These are phyloP conservation scores for Itoplectis maculator DNA, from an alignment of 2,888 invertebrate species.

Conservation along the genomic window DNA sequence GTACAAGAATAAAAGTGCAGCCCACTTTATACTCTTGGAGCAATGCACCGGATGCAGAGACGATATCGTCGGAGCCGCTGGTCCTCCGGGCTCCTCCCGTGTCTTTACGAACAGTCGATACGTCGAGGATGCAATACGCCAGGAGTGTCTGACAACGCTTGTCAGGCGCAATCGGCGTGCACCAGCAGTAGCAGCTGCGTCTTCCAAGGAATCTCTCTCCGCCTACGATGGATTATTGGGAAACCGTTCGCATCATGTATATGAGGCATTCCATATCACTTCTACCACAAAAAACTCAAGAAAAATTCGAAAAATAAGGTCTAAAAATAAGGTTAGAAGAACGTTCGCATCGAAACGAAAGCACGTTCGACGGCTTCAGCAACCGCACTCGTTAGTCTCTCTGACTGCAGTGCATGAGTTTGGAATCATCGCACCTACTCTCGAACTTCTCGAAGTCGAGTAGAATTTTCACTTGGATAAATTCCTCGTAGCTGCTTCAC, in stretches of 20 bases:
- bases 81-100: slow-evolving; percentile 48
- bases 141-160: slow-evolving; percentile 61
- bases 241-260: slow-evolving; percentile 47
- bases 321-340: neutral
- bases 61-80: slow-evolving; percentile 48
- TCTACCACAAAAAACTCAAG: too few relatives aligned
- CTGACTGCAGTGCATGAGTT: neutral
- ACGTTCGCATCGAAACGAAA: neutral
- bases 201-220: slow-evolving; percentile 58
- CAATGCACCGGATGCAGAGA: slow-evolving; percentile 54
- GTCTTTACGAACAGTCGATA: slow-evolving; percentile 47
- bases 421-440: neutral
- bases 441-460: slow-evolving; percentile 25
- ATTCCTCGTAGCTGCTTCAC: slow-evolving; percentile 14
- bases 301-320: too few relatives aligned
- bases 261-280: too few relatives aligned
- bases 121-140: slow-evolving; percentile 40
- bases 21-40: slow-evolving; percentile 44
- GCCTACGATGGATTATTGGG: slow-evolving; percentile 65
- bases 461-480: slow-evolving; percentile 40
- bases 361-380: neutral
- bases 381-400: neutral
- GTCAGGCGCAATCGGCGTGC: slow-evolving; percentile 63
- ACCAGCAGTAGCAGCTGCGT: slow-evolving; percentile 42
- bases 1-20: slow-evolving; percentile 41